phyloP scores from a whole-genome alignment of 2,888 invertebrate genomes.

The Slavum lentiscoides region DNA sequence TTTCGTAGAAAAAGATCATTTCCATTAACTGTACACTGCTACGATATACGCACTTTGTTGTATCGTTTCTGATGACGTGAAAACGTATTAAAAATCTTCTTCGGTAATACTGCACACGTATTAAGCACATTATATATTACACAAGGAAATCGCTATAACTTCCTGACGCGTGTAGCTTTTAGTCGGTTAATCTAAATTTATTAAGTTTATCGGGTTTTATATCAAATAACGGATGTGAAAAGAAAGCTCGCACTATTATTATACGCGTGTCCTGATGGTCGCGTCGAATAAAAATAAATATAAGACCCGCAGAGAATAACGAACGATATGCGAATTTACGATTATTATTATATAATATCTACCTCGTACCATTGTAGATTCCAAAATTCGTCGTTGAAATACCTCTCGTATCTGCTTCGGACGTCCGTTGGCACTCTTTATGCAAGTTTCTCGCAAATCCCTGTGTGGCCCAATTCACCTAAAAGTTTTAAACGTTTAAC shows the following conservation, averaged over 20 bases:
- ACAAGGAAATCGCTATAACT: too few relatives aligned
- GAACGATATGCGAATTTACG: constrained; percentile 18
- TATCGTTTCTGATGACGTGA: too few relatives aligned
- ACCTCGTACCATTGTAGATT: constrained; percentile 89
- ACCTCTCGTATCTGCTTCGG: constrained; percentile 57
- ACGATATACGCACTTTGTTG: too few relatives aligned
- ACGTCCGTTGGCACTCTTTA: constrained; percentile 34
- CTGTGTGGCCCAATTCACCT: constrained; percentile 52
- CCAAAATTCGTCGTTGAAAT: constrained; percentile 87
- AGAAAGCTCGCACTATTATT: background rate
- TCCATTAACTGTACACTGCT: too few relatives aligned
- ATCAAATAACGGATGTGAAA: background rate
- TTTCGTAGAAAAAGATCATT: too few relatives aligned
- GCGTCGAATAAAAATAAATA: background rate
- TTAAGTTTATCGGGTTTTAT: too few relatives aligned
- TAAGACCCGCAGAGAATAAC: background rate
- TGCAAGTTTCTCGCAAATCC: constrained; percentile 48
- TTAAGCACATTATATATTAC: too few relatives aligned
- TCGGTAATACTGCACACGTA: too few relatives aligned
- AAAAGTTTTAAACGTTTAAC: constrained; percentile 42
- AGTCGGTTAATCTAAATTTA: too few relatives aligned
- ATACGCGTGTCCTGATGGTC: too few relatives aligned
- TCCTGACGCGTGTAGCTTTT: too few relatives aligned
- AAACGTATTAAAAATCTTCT: too few relatives aligned
- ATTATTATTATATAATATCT: constrained; percentile 56